Conservation (phyloP, 2,888 invertebrate genomes). For the Mythimna vitellina region DNA sequence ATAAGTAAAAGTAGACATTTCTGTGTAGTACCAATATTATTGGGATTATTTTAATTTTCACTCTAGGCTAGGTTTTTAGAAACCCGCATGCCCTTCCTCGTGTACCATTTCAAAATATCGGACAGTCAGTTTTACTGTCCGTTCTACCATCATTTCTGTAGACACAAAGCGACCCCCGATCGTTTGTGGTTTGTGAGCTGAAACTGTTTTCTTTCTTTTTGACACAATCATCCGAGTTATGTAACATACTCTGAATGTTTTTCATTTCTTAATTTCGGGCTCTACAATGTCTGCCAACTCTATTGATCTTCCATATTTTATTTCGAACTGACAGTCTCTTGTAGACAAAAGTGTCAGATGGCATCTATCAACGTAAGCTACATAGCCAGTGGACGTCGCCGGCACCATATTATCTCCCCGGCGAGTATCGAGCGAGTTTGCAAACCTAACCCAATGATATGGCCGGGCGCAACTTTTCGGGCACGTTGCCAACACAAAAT, state of each 20-base stretch:
- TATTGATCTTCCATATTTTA: constrained; percentile 6
- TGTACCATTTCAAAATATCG: background rate
- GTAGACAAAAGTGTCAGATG: constrained; percentile 3
- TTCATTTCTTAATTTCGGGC: background rate
- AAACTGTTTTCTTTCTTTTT: background rate
- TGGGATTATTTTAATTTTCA: background rate
- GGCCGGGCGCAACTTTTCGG: constrained; percentile 68
- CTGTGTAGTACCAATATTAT: background rate
- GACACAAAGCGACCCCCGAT: constrained; percentile 1
- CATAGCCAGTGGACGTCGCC: background rate
- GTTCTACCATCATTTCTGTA: background rate
- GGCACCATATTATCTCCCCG: constrained; percentile 22
- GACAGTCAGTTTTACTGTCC: background rate
- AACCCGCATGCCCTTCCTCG: background rate
- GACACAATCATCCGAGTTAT: background rate
- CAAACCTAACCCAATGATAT: constrained; percentile 69
- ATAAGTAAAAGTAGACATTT: constrained; percentile 20
- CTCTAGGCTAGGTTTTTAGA: background rate
- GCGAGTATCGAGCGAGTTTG: constrained; percentile 69
- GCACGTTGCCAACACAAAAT: constrained; percentile 74
- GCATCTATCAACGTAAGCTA: constrained; percentile 10
- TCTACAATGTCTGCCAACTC: constrained; percentile 9
- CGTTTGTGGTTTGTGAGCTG: background rate
- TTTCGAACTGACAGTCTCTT: background rate
- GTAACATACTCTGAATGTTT: background rate